These are phyloP conservation scores for Pogona vitticeps DNA, from an alignment of 2,113 vertebrate genomes.

Conservation along the genomic window DNA sequence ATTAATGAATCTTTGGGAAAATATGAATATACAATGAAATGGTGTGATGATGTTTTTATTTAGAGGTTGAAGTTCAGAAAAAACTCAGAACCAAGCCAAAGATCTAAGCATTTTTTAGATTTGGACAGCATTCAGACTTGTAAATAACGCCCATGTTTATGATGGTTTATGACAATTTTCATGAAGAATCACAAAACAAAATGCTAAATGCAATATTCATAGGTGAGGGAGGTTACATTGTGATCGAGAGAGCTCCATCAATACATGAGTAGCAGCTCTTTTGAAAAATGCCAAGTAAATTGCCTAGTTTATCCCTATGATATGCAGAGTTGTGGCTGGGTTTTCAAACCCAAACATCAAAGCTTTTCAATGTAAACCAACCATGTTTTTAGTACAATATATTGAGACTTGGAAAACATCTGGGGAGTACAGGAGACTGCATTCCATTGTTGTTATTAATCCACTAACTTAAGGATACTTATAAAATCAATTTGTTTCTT, in stretches of 20 bases:
- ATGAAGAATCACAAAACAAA: too few species aligned
- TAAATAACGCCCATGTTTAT: too few species aligned
- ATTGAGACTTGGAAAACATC: neutral
- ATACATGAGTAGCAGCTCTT: too few species aligned
- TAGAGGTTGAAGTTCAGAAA: neutral
- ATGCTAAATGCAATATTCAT: too few species aligned
- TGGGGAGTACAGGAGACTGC: neutral
- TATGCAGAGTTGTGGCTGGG: neutral
- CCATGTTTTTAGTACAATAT: neutral
- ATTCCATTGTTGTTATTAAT: neutral
- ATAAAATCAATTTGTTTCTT: neutral
- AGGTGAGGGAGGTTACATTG: too few species aligned
- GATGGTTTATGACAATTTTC: too few species aligned
- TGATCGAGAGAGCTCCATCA: too few species aligned
- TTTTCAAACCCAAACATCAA: neutral
- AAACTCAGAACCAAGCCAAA: too few species aligned
- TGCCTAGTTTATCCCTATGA: too few species aligned
- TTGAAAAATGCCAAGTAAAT: too few species aligned
- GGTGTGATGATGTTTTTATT: neutral
- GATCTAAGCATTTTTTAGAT: too few species aligned
- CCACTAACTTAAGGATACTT: neutral
- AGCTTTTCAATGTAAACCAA: neutral
- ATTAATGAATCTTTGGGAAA: neutral
- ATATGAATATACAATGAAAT: neutral
- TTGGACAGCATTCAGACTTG: too few species aligned